These are phyloP conservation scores for Platycheirus rosarum DNA, from an alignment of 2,888 invertebrate species.

Conservation along the genomic window DNA sequence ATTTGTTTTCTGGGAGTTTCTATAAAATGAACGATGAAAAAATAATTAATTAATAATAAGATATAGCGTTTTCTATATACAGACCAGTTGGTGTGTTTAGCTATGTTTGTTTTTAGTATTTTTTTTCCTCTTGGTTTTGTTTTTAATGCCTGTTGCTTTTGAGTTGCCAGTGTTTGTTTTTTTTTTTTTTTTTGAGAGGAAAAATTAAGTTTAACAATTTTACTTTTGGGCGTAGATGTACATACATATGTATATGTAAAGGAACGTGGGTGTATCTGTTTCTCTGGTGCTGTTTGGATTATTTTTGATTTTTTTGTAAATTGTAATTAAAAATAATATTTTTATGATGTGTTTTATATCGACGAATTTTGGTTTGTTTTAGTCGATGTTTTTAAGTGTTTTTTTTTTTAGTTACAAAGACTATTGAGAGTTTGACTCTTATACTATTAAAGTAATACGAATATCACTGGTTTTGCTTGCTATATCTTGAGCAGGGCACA, in stretches of 20 bases:
- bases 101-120: conserved; percentile 52
- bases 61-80: conserved; percentile 24
- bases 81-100: conserved; percentile 17
- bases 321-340: conserved; percentile 26
- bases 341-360: conserved; percentile 17
- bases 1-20: conserved; percentile 63
- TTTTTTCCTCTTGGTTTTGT: conserved; percentile 3
- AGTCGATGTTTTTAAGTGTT: background rate
- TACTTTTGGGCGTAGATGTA: conserved; percentile 16
- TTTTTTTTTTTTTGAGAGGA: conserved; percentile 24
- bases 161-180: conserved; percentile 21
- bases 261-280: conserved; percentile 9
- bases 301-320: conserved; percentile 10
- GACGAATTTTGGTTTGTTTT: background rate
- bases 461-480: no score
- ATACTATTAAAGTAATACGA: no score
- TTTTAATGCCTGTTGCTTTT: conserved; percentile 38
- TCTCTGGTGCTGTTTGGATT: conserved; percentile 15
- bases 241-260: background rate
- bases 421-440: no score
- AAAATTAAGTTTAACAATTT: conserved; percentile 47
- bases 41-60: conserved; percentile 15
- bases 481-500: no score
- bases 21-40: conserved; percentile 53
- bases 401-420: background rate